Conservation (phyloP, 53 echinoderm and acorn worm genomes). For the Stichopus horrens region DNA sequence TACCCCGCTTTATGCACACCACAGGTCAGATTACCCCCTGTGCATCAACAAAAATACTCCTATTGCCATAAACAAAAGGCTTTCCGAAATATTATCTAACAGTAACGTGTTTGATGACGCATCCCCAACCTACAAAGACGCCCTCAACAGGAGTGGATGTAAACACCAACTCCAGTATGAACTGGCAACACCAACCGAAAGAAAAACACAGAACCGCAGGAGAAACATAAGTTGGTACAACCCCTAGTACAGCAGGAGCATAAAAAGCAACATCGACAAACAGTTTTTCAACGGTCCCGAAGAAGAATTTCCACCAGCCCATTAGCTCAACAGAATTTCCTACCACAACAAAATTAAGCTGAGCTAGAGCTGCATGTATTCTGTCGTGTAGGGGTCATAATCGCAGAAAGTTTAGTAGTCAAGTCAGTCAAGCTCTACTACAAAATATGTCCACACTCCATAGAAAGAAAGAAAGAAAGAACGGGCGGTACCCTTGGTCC, state of each 20-base stretch:
- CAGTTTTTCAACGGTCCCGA: too few species aligned
- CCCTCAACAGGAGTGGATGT: slow-evolving; percentile 2
- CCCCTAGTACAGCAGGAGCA: slow-evolving; percentile 2
- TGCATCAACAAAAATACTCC: background rate
- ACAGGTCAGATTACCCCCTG: background rate
- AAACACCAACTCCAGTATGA: background rate
- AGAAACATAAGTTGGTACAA: slow-evolving; percentile 8
- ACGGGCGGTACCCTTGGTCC: too few species aligned
- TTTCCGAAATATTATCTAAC: slow-evolving; percentile 11
- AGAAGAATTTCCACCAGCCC: too few species aligned
- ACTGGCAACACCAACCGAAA: background rate
- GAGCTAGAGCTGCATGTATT: too few species aligned
- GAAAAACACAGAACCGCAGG: background rate
- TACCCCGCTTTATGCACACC: background rate
- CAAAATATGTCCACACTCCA: too few species aligned
- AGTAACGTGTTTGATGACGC: background rate
- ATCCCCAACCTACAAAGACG: background rate
- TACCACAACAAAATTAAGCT: too few species aligned
- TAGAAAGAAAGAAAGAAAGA: too few species aligned
- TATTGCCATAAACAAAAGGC: slow-evolving; percentile 15
- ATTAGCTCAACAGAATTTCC: too few species aligned
- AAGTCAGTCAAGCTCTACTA: too few species aligned
- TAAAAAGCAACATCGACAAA: too few species aligned
- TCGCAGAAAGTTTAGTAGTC: too few species aligned
- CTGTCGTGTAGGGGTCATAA: too few species aligned